Evolutionary conservation across 2,797 vertebrate genomes (phyloP).

Genomic region (Propithecus deckenii): DNA sequence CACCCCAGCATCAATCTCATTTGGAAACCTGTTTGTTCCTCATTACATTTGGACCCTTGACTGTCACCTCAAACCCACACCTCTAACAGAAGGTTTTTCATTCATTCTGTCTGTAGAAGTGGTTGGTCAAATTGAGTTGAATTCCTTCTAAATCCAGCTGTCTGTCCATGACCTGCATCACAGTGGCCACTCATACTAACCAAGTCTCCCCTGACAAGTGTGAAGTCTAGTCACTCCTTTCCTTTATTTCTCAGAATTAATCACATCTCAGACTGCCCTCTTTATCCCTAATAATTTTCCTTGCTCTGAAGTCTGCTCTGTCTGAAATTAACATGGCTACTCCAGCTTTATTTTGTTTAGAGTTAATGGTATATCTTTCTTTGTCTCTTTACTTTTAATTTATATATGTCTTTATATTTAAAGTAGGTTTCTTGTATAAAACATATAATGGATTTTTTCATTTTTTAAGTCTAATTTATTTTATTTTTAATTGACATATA

Average conservation of each 20-base stretch:
- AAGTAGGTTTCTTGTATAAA: too few relatives aligned
- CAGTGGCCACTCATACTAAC: not conserved
- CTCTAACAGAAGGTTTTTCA: not conserved
- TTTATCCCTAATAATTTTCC: too few relatives aligned
- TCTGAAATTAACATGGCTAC: too few relatives aligned
- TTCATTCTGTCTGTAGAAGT: not conserved
- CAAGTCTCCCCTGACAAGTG: rapidly evolving
- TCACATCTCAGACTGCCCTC: not conserved
- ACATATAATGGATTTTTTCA: too few relatives aligned
- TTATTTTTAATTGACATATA: too few relatives aligned
- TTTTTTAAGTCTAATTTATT: too few relatives aligned
- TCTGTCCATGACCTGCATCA: not conserved
- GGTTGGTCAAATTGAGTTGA: not conserved
- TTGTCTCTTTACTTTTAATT: too few relatives aligned
- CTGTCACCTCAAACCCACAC: not conserved
- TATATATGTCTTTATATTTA: too few relatives aligned
- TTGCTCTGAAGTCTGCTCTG: too few relatives aligned
- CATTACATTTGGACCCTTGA: not conserved
- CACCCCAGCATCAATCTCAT: not conserved
- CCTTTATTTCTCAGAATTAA: not conserved
- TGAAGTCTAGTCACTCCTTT: not conserved
- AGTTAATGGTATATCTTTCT: too few relatives aligned
- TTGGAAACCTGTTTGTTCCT: not conserved
- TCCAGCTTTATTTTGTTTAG: too few relatives aligned
- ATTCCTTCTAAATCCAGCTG: not conserved